Conservation (phyloP, 2,113 vertebrate species). For the Prunella himalayana region DNA sequence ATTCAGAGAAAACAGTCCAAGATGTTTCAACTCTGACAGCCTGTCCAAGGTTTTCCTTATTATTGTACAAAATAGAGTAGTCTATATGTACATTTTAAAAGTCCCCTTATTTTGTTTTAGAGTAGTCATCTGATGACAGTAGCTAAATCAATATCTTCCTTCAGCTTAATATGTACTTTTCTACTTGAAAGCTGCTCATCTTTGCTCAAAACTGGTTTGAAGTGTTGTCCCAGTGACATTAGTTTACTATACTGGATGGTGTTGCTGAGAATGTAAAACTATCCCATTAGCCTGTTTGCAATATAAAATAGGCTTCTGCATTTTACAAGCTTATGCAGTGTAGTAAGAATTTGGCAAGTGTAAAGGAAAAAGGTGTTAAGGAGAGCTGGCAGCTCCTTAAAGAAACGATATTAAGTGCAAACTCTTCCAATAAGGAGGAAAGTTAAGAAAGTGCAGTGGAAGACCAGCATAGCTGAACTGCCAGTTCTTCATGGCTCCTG, state of each 20-base stretch:
- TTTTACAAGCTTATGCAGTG: not conserved
- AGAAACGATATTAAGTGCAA: conserved; percentile 39
- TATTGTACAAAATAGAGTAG: not conserved
- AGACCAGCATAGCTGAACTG: not conserved
- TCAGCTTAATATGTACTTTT: not conserved
- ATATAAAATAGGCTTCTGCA: not conserved
- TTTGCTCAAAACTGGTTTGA: not conserved
- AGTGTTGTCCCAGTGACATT: not conserved
- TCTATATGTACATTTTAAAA: not conserved
- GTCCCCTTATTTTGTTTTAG: not conserved
- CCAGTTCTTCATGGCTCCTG: not conserved
- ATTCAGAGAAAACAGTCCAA: not conserved
- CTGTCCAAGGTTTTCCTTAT: not conserved
- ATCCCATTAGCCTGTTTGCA: conserved; percentile 21
- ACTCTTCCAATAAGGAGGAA: not conserved
- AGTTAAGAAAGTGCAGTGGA: not conserved
- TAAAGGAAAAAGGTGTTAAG: conserved; percentile 57
- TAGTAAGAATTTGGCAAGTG: conserved; percentile 38
- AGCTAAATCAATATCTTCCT: not conserved
- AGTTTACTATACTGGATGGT: not conserved
- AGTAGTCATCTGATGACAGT: not conserved
- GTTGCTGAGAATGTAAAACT: conserved; percentile 1
- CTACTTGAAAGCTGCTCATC: not conserved
- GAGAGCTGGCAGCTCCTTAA: conserved; percentile 51
- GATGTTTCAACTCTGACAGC: not conserved